Evolutionary conservation across 2,113 vertebrate species (phyloP).

Genomic region (Maccullochella peelii): DNA sequence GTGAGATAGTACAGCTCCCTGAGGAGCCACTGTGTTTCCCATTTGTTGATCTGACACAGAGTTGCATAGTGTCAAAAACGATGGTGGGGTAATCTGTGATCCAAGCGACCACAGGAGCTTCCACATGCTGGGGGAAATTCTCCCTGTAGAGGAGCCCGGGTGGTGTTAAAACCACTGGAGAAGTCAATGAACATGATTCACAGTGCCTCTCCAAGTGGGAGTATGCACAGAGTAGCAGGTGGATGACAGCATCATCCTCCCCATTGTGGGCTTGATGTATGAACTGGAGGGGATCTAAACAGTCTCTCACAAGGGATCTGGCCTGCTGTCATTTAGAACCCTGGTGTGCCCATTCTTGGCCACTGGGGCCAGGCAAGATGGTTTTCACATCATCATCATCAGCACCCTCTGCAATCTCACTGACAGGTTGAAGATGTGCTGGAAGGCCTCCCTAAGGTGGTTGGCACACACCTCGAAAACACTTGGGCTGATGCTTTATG

Average conservation of each 20-base stretch:
- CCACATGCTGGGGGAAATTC: background rate
- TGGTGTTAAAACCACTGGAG: constrained; percentile 29
- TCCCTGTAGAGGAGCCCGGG: constrained; percentile 6
- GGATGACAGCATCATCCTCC: constrained; percentile 34
- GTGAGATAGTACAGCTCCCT: background rate
- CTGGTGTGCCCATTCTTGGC: constrained; percentile 45
- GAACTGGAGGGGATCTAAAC: constrained; percentile 61
- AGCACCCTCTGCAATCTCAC: constrained; percentile 42
- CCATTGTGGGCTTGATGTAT: constrained; percentile 45
- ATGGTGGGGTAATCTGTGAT: background rate
- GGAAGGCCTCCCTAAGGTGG: constrained; percentile 58
- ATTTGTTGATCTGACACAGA: constrained; percentile 19
- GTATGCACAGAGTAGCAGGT: constrained; percentile 47
- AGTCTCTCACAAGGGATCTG: constrained; percentile 48
- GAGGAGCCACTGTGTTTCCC: background rate
- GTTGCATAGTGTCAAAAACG: background rate
- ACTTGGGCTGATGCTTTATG: constrained; percentile 48
- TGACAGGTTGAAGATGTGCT: constrained; percentile 61
- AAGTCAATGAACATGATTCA: constrained; percentile 31
- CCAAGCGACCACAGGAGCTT: background rate
- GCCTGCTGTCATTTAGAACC: constrained; percentile 56
- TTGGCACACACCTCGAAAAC: constrained; percentile 54
- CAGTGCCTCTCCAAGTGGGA: constrained; percentile 39
- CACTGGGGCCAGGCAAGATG: constrained; percentile 46
- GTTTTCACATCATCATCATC: constrained; percentile 67